Evolutionary conservation across 2,888 invertebrate genomes (phyloP), one percentile per base, ranked within the genome.

Genomic region (Acrocyrtus sp.): DNA sequence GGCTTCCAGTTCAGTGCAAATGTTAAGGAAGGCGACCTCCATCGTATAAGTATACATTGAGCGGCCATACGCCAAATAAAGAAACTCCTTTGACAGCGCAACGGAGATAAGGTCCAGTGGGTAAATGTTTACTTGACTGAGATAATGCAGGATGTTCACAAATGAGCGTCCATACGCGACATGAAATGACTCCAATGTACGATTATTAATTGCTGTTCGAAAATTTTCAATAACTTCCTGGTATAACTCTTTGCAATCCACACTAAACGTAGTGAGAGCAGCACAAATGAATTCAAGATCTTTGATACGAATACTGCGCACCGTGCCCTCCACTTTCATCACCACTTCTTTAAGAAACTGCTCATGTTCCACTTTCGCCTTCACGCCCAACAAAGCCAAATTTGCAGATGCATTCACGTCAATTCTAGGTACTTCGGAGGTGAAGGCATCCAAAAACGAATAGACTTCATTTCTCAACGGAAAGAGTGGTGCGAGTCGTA

Each of bases 271-370:
- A 1, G 88, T 87, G 81, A 89, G 87, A 0, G 87, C 87, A 74
- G 90, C 86, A 4, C 89, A 84, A 10, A 92, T 84, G 79, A 92
- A 87, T 84, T 93, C 93, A 39, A 93, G 84, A 82, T 94, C 93
- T 84, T 93, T 93, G 0, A 92, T 53, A 73, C 92, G 87, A 0
- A 87, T 83, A 2, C 82, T 53, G 1, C 85, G 77, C 0, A 91
- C 82, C 24, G 87, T 84, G 1, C 83, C 79, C 3, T 85, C 82
- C 21, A 90, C 86, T 74, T 86, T 86, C 54, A 88, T 81, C 0
- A 89, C 84, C 60, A 91, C 87, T 45, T 85, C 82, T 50, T 85
- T 82, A 12, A 88, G 80, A 2, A 86, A 81, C 41, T 82, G 78
- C 74, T 85, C 82, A 72, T 90, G 86, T 1, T 48, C 8, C 0